Percentiles rank a stretch among this genome's conserved stretches.
These are phyloP conservation scores for Vidua macroura DNA, from an alignment of 2,113 vertebrate genomes.

Conservation along the genomic window DNA sequence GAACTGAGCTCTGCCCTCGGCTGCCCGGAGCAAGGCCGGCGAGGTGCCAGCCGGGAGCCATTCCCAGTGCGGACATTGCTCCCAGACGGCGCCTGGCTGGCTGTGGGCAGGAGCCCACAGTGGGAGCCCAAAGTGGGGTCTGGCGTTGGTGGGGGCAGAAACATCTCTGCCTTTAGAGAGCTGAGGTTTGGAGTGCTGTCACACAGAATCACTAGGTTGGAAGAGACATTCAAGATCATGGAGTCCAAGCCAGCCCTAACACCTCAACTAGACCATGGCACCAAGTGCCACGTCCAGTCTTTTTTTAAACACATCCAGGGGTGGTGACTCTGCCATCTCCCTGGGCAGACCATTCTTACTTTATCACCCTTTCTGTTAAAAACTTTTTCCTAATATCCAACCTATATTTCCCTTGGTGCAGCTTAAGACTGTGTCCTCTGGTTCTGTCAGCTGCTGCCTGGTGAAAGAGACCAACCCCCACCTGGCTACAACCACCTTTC, in stretches of 20 bases:
- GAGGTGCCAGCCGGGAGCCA: neutral
- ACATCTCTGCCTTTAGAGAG: neutral
- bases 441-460: neutral
- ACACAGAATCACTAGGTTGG: neutral
- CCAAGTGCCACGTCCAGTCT: neutral
- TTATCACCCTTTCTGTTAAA: neutral
- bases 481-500: neutral
- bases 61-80: fast-evolving
- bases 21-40: fast-evolving
- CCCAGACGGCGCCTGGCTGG: neutral
- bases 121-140: neutral
- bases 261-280: neutral
- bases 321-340: neutral
- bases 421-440: neutral
- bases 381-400: neutral
- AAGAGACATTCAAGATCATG: neutral
- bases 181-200: neutral
- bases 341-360: neutral
- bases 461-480: neutral
- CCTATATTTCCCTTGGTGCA: neutral
- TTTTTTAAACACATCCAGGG: neutral
- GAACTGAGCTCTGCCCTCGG: neutral
- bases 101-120: neutral
- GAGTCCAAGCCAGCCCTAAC: neutral
- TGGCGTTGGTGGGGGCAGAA: fast-evolving